Percentiles rank a stretch among this genome's conserved stretches.
Evolutionary conservation across 1,140 invertebrate species (phyloP).

Genomic region (Cylas formicarius): DNA sequence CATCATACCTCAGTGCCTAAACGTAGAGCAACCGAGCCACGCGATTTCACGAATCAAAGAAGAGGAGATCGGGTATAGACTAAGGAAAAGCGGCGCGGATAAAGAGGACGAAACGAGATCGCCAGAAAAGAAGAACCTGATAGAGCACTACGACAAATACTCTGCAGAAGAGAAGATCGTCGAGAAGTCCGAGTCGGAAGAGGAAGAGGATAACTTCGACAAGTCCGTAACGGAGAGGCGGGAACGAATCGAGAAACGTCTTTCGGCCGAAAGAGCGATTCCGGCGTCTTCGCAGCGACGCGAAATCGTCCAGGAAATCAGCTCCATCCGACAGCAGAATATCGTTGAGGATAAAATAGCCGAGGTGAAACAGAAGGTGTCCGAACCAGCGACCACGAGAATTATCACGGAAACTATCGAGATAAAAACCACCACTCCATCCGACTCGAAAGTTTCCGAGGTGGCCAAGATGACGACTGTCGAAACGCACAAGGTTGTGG

Average conservation of each 20-base stretch:
- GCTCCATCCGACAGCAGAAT: constrained; percentile 60
- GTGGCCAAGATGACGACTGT: constrained; percentile 7
- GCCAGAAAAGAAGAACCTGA: constrained; percentile 47
- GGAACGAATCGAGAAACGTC: constrained; percentile 61
- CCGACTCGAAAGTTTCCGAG: constrained; percentile 17
- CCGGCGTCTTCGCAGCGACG: constrained; percentile 59
- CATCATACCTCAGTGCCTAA: constrained; percentile 88
- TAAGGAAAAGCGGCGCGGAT: constrained; percentile 35
- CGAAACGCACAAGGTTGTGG: constrained; percentile 16
- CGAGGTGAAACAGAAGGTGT: constrained; percentile 49
- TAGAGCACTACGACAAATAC: constrained; percentile 53
- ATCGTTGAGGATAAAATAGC: constrained; percentile 51
- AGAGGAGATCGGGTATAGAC: constrained; percentile 37
- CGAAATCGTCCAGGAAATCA: constrained; percentile 60
- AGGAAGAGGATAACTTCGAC: constrained; percentile 57
- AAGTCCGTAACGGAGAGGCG: constrained; percentile 60
- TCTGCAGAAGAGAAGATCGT: constrained; percentile 65
- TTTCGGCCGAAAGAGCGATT: constrained; percentile 56
- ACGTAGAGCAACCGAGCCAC: constrained; percentile 59
- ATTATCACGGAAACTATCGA: constrained; percentile 28
- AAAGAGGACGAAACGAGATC: constrained; percentile 13
- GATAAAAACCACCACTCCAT: constrained; percentile 29
- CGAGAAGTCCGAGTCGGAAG: constrained; percentile 49
- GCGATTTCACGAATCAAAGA: constrained; percentile 24
- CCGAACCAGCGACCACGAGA: constrained; percentile 13